phyloP scores from a whole-genome alignment of 2,888 invertebrate genomes.

The Volucella inanis region DNA sequence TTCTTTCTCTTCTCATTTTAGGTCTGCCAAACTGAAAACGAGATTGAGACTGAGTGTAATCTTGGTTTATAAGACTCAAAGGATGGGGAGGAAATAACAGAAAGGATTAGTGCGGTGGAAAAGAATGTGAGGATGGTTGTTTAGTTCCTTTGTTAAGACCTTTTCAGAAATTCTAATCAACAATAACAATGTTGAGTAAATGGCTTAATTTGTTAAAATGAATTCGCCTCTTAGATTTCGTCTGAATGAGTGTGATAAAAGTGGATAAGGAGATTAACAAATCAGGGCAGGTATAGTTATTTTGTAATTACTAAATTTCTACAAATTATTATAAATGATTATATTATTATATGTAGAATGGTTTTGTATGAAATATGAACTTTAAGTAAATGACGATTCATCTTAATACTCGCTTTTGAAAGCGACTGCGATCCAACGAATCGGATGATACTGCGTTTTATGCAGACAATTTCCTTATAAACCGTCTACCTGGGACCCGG shows the following conservation, averaged over 20 bases:
- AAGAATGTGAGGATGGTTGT: conserved; percentile 29
- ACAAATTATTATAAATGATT: no score
- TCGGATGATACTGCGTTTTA: no score
- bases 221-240: conserved; percentile 23
- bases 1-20: conserved; percentile 67
- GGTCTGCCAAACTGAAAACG: conserved; percentile 6
- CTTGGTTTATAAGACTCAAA: conserved; percentile 35
- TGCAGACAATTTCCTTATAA: no score
- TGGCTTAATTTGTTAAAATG: conserved; percentile 68
- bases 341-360: no score
- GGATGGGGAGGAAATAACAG: conserved; percentile 48
- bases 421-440: no score
- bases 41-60: conserved; percentile 30
- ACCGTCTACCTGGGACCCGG: no score
- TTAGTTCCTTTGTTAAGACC: conserved; percentile 43
- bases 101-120: conserved; percentile 53
- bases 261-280: conserved; percentile 39
- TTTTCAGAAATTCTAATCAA: conserved; percentile 53
- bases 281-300: no score
- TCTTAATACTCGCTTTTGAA: no score
- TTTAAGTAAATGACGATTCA: no score
- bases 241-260: conserved; percentile 11
- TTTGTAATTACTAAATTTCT: no score
- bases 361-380: no score
- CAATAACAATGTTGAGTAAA: conserved; percentile 69